Evolutionary conservation across 2,113 vertebrate species (phyloP), one percentile per base, ranked within the genome.

Genomic region (Prionailurus bengalensis): DNA sequence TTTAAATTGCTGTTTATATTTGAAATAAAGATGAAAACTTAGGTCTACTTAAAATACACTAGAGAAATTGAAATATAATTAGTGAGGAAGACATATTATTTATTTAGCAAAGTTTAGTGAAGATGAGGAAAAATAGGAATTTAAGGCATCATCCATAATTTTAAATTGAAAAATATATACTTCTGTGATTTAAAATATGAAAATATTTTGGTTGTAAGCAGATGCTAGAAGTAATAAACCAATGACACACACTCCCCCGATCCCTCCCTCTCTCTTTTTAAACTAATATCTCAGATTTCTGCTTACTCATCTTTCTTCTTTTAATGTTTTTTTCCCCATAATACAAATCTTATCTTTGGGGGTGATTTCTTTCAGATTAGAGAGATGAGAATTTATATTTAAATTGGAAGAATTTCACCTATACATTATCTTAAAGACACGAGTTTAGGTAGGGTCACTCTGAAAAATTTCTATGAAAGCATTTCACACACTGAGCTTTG

Each of bases 21-120:
- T 84, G 29, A 94, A 95, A 61, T 88, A 85, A 74, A 87, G 4
- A 80, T 53, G 6, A 70, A 27, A 68, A 12, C 21, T 90, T 79
- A 81, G 9, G 33, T 74, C 23, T 84, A 79, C 17, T 71, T 96
- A 88, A 84, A 84, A 96, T 39, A 93, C 3, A 42, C 13, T 53
- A 79, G 73, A 89, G 78, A 94, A 89, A 78, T 53, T 89, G 55
- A 94, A 87, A 70, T 92, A 53, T 61, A 70, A n/a, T 94, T 65
- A 89, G 16, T 78, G n/a, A 92, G n/a, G 19, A 45, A 82, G 23
- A 74, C 2, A 31, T 11, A 66, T 42, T 91, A 76, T 45, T 86
- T 92, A 95, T n/a, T 91, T n/a, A 94, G 12, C 6, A 71, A 94
- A 84, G 45, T 73, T 11, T 89, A 76, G 4, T 66, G 42, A 85